A percentile compares a stretch with the other conserved stretches of the same genome.
Evolutionary conservation across 2,888 invertebrate genomes (phyloP).

Genomic region (Pterobdella sp.): DNA sequence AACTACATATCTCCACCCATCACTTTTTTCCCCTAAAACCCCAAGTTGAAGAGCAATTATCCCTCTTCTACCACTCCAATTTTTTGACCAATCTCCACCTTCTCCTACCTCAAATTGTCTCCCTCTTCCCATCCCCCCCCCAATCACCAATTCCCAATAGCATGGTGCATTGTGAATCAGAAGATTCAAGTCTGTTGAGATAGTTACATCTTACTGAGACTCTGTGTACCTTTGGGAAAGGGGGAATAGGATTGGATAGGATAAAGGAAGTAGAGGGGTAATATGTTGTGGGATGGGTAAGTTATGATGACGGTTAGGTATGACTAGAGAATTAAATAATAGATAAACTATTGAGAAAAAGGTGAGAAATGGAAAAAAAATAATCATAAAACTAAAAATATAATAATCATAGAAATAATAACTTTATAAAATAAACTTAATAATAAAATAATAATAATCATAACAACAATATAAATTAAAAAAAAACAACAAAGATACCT

Average conservation of each 20-base stretch:
- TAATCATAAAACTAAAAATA: not conserved
- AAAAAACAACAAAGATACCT: constrained; percentile 27
- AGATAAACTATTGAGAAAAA: too few relatives aligned
- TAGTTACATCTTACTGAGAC: constrained; percentile 22
- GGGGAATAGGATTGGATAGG: too few relatives aligned
- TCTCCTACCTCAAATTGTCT: not conserved
- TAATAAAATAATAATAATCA: not conserved
- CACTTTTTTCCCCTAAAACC: not conserved
- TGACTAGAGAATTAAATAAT: too few relatives aligned
- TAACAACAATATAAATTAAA: not conserved
- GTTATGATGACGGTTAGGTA: too few relatives aligned
- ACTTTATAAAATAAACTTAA: not conserved
- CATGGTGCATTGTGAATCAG: constrained; percentile 23
- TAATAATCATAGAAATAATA: not conserved
- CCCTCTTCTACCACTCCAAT: not conserved
- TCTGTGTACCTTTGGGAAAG: constrained; percentile 21
- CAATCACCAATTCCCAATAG: constrained; percentile 22
- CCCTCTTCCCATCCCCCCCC: not conserved
- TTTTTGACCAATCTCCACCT: not conserved
- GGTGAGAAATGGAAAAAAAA: too few relatives aligned
- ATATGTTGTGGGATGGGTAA: too few relatives aligned
- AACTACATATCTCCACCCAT: not conserved
- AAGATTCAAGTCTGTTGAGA: constrained; percentile 13
- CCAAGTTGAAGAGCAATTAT: too few relatives aligned
- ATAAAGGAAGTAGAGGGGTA: too few relatives aligned